Evolutionary conservation across 2,113 vertebrate genomes (phyloP).

Genomic region (Micromys minutus): DNA sequence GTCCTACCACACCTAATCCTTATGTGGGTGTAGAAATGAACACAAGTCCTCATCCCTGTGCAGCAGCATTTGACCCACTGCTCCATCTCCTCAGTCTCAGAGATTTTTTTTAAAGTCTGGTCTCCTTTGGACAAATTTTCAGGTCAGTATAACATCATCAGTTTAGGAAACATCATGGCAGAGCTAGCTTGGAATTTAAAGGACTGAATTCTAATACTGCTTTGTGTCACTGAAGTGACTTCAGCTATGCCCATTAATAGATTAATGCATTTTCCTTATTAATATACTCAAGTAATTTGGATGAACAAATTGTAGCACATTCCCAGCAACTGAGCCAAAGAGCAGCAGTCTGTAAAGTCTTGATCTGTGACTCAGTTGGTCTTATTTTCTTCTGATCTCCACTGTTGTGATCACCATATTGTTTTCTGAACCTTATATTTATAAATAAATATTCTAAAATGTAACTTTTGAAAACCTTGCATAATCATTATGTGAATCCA

Average conservation of each 20-base stretch:
- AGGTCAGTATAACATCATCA: conserved; percentile 34
- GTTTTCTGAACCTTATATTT: background rate
- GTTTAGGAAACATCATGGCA: background rate
- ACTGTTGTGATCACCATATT: background rate
- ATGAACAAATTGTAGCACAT: background rate
- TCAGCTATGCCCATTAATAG: background rate
- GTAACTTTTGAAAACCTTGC: background rate
- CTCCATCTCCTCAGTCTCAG: background rate
- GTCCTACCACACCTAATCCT: background rate
- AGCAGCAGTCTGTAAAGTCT: background rate
- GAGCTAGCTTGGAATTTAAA: background rate
- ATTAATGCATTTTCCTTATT: background rate
- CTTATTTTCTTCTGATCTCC: background rate
- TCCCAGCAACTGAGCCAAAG: background rate
- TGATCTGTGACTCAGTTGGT: background rate
- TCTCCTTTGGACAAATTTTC: conserved; percentile 1
- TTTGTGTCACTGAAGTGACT: background rate
- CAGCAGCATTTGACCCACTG: background rate
- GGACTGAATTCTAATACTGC: background rate
- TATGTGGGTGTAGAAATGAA: background rate
- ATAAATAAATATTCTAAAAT: background rate
- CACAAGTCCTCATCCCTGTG: background rate
- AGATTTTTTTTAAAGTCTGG: background rate
- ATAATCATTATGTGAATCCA: background rate
- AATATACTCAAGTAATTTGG: background rate